Evolutionary conservation across 2,888 invertebrate species (phyloP), one percentile per base, ranked within the genome.

Genomic region (Timandra comae): DNA sequence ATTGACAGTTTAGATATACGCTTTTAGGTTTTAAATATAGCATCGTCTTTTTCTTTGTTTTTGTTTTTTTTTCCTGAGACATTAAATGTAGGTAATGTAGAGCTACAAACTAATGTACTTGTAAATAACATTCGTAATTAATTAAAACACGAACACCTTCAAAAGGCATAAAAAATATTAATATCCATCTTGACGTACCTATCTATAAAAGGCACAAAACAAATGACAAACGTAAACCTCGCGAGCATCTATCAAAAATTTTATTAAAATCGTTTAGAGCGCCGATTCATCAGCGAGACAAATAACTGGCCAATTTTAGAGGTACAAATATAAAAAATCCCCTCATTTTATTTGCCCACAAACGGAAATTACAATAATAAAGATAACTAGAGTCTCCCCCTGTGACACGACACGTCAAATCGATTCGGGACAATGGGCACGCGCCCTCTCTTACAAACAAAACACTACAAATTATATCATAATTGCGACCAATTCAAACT

Each of bases 401-500:
- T 49, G 16, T 56, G 42, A 41, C 50, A 48, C 49, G 44, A 37
- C 47, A 35, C 48, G 39, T 29, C 23, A 10, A 30, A 35, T 37
- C 33, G 26, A 32, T 30, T 29, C 38, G 34, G 35, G 49, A 57
- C 58, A 65, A 56, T 50, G 65, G 54, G 53, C 65, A 68, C 68
- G 58, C 56, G 55, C 61, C 49, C 56, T 41, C 49, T 46, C 33
- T 38, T 41, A 46, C 46, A 39, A 46, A 46, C 46, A 50, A 16
- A 56, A 62, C 58, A 53, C 54, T 54, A 63, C 56, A 56, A 66
- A 63, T 60, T 52, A 55, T 47, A 35, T 38, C 35, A 27, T 52
- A 63, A 68, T 60, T 61, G 46, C 53, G 26, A 30, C 35, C 41
- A 46, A 61, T 58, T 62, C 62, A 52, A 59, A 62, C 65, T 60